These are phyloP conservation scores for Agonopterix subpropinquella DNA, from an alignment of 2,888 invertebrate species.

Conservation along the genomic window DNA sequence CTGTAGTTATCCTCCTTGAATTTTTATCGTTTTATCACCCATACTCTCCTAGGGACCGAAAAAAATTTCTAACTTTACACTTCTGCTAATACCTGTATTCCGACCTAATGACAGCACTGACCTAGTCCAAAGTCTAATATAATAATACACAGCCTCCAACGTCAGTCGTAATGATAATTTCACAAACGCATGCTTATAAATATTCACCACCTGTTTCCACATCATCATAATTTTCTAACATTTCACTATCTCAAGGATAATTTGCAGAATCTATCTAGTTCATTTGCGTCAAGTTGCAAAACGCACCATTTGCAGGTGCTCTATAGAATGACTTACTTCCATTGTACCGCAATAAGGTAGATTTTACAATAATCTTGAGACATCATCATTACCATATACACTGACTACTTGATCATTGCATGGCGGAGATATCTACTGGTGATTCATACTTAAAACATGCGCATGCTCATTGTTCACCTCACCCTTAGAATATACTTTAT, in stretches of 20 bases:
- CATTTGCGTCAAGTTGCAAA: constrained; percentile 4
- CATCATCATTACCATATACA: constrained; percentile 8
- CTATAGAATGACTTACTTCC: constrained; percentile 3
- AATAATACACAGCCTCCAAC: no score
- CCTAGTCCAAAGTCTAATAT: constrained; percentile 8
- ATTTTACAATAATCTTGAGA: constrained; percentile 8
- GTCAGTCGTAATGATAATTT: no score
- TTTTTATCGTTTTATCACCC: no score
- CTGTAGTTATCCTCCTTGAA: no score
- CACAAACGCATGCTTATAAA: no score
- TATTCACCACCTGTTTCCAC: no score
- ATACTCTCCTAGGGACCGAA: neutral
- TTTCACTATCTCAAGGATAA: neutral
- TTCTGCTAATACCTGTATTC: neutral
- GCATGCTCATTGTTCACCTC: no score
- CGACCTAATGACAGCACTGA: constrained; percentile 9
- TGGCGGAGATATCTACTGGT: no score
- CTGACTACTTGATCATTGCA: neutral
- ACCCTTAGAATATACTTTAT: no score
- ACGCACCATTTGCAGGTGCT: constrained; percentile 1
- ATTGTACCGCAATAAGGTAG: constrained; percentile 1
- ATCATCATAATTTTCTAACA: no score
- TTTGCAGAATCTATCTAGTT: constrained; percentile 4
- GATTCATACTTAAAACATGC: no score
- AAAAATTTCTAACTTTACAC: neutral